A percentile compares a stretch with the other conserved stretches of the same genome.
phyloP scores from a whole-genome alignment of 2,888 invertebrate species.

The Hesperia comma region DNA sequence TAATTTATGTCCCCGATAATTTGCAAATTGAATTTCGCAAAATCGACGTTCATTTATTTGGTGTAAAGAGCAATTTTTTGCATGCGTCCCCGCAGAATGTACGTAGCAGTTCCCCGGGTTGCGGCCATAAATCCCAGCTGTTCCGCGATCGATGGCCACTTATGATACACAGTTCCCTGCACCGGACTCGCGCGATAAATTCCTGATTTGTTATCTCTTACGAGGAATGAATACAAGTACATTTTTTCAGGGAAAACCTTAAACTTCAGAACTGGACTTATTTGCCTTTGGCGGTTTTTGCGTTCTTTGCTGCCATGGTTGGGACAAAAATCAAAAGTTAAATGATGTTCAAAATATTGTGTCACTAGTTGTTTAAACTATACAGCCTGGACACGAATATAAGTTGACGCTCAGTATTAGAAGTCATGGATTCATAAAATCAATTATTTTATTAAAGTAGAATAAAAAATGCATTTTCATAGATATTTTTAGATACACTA shows the following conservation, averaged over 20 bases:
- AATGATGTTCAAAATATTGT: no score
- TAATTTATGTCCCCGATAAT: no score
- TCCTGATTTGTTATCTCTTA: slow-evolving; percentile 38
- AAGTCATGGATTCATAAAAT: no score
- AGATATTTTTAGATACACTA: no score
- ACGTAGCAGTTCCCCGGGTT: slow-evolving; percentile 42
- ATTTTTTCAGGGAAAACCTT: not conserved
- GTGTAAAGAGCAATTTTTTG: slow-evolving; percentile 13
- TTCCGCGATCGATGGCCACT: slow-evolving; percentile 64
- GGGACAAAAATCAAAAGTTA: no score
- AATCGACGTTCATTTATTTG: not conserved
- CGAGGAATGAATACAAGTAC: slow-evolving; percentile 22
- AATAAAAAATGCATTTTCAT: no score
- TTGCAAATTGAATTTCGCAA: not conserved
- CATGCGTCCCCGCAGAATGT: slow-evolving; percentile 46
- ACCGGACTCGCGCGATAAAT: slow-evolving; percentile 64
- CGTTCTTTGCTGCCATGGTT: no score
- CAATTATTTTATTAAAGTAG: no score
- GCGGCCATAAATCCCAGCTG: slow-evolving; percentile 66
- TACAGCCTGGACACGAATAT: no score
- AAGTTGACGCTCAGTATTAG: no score
- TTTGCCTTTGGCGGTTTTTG: no score
- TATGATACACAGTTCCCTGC: slow-evolving; percentile 71
- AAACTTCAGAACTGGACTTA: not conserved
- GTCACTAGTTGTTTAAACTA: no score